Conservation (phyloP, 2,888 invertebrate species). For the Sceliomorpha sp. region DNA sequence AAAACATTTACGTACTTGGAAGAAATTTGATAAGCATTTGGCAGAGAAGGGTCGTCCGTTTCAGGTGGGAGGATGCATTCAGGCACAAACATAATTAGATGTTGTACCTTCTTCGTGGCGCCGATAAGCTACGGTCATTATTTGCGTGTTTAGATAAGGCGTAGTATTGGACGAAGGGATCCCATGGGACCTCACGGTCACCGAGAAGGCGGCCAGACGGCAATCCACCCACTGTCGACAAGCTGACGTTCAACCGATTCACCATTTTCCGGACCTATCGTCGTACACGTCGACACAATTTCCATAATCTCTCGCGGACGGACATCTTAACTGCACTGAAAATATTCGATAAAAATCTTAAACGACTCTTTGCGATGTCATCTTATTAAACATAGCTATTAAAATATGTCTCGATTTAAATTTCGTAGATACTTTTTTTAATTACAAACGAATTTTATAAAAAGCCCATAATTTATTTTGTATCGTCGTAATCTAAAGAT, state of each 20-base stretch:
- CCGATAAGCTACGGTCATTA: conserved; percentile 77
- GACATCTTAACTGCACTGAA: neutral
- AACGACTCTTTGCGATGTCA: too few relatives aligned
- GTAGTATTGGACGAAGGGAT: conserved; percentile 39
- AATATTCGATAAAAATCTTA: too few relatives aligned
- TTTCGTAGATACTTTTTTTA: too few relatives aligned
- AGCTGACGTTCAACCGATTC: conserved; percentile 41
- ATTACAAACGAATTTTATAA: too few relatives aligned
- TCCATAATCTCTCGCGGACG: conserved; percentile 8
- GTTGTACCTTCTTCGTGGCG: conserved; percentile 69
- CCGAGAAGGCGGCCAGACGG: conserved; percentile 40
- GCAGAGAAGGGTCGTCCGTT: conserved; percentile 16
- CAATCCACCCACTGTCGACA: conserved; percentile 48
- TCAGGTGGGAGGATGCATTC: conserved; percentile 55
- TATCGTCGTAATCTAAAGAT: too few relatives aligned
- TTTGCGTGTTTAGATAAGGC: conserved; percentile 79
- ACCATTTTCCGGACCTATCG: conserved; percentile 30
- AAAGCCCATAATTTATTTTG: too few relatives aligned
- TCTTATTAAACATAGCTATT: too few relatives aligned
- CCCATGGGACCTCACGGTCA: conserved; percentile 38
- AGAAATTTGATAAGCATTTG: conserved; percentile 42
- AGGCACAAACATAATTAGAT: conserved; percentile 74
- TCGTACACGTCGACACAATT: conserved; percentile 19
- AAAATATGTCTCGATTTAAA: too few relatives aligned
- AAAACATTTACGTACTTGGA: too few relatives aligned